Base-by-base conservation (phyloP, 2,888 invertebrate genomes). In the Rhamnusium bicolor region DNA sequence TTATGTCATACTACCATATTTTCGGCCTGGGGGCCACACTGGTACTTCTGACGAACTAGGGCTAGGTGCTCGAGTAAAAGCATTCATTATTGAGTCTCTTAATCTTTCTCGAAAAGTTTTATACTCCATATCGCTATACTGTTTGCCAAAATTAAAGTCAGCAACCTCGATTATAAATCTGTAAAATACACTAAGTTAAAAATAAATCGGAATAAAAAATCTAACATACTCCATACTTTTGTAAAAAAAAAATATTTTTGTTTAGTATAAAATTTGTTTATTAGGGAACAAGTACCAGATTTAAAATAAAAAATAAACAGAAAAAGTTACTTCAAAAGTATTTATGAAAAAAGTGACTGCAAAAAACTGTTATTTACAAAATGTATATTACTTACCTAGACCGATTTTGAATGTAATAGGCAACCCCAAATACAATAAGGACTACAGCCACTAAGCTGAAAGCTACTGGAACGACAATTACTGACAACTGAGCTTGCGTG, bases 71-170 rank as follows among this genome's bases (percentile, higher is more conserved):
- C 87, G 80, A 5, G 85, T 86, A 74, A 93, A 89, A 24, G 92
- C 91, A 82, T 92, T 91, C 73, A 91, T 88, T 84, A 96, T 91
- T 53, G 96, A 95, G 79, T 96, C 96, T 47, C 93, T 89, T 0
- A 97, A 90, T 53, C 96, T 91, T 84, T 96, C 96, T 63, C 91
- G 90, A 86, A 97, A 96, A 16, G 96, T 95, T 89, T 95, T 96
- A 86, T 96, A 96, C 84, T 96, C 96, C 88, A 95, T 90, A 79
- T 96, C 95, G 14, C 93, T 92, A 79, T 92, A 92, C 84, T 92
- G 92, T 82, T 94, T 94, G 0, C 96, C 95, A 85, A 97, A 97
- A 87, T 97, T 95, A 84, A 97, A 97, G 87, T 97, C 95, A 0
- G 97, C 96, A 12, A 96, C 96, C 90, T 97, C 97, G 56, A 97